Evolutionary conservation across 2,888 invertebrate species (phyloP).

Genomic region (Acrobasis suavella): DNA sequence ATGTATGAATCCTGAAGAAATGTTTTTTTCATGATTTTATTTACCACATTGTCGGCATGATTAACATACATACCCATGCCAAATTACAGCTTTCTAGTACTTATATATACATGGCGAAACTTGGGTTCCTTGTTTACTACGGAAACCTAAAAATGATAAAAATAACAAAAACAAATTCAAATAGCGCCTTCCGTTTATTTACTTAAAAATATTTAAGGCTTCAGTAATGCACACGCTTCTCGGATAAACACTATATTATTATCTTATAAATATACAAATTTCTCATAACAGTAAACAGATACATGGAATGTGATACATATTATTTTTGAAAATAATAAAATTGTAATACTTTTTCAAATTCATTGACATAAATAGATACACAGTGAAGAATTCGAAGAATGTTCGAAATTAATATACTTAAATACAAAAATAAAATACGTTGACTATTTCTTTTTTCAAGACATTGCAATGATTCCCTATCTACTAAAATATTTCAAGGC

Average conservation of each 20-base stretch:
- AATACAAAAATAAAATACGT: not conserved
- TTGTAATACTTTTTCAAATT: not conserved
- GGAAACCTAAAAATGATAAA: not conserved
- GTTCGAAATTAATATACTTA: not conserved
- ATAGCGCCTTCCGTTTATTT: constrained; percentile 24
- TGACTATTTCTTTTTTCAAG: not conserved
- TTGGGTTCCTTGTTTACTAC: no score
- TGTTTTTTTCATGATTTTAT: no score
- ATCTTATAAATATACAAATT: constrained; percentile 10
- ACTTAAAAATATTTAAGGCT: constrained; percentile 22
- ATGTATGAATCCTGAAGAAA: no score
- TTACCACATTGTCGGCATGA: no score
- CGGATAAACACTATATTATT: not conserved
- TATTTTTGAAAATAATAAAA: not conserved
- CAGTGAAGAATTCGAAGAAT: not conserved
- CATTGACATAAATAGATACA: not conserved
- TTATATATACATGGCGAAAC: no score
- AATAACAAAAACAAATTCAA: constrained; percentile 14
- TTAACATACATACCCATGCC: no score
- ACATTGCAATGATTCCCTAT: not conserved
- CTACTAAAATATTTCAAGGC: not conserved
- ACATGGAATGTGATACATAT: constrained; percentile 14
- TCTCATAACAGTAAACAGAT: not conserved
- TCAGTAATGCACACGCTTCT: constrained; percentile 13
- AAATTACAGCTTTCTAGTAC: no score